These are phyloP conservation scores for Anisognathus igniventris DNA, from an alignment of 2,797 vertebrate species.

Conservation along the genomic window DNA sequence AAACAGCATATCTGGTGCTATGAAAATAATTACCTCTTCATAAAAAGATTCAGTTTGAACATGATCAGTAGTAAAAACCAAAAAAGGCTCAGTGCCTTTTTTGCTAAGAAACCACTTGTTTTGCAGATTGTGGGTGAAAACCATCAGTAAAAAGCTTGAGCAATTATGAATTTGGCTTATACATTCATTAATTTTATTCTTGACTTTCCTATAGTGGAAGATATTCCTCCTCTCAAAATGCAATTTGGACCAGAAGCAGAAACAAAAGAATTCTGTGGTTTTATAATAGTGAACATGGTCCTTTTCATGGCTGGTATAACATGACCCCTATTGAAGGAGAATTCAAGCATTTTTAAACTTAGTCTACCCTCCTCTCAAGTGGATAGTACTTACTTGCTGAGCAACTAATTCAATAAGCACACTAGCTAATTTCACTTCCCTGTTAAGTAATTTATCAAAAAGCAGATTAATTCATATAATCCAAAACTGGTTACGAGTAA, in stretches of 20 bases:
- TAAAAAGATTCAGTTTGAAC: not conserved
- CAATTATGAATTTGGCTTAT: not conserved
- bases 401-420: not conserved
- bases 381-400: not conserved
- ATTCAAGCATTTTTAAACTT: not conserved
- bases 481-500: not conserved
- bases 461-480: not conserved
- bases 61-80: not conserved
- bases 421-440: not conserved
- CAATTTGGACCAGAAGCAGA: not conserved
- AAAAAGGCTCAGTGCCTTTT: not conserved
- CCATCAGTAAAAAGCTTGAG: not conserved
- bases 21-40: not conserved
- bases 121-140: not conserved
- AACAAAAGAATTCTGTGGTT: not conserved
- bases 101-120: not conserved
- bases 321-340: fast-evolving
- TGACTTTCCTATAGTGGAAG: not conserved
- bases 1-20: not conserved
- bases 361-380: not conserved
- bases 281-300: not conserved
- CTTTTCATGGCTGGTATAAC: not conserved
- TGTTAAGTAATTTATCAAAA: not conserved
- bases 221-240: not conserved
- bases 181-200: not conserved